Base-by-base conservation (phyloP, 2,113 vertebrate species). In the Pseudorhombus dupliciocellatus region DNA sequence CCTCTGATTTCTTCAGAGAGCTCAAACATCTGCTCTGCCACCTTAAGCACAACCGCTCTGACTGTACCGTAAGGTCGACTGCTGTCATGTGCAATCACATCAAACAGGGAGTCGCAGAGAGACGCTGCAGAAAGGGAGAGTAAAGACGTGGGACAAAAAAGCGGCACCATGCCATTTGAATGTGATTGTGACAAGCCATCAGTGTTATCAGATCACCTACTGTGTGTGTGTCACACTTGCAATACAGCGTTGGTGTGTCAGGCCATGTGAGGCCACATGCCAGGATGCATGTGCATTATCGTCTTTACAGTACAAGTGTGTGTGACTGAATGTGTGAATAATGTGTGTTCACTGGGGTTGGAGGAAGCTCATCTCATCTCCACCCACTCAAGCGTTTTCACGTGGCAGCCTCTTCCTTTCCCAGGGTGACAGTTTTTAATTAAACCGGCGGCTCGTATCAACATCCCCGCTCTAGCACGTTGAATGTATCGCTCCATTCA, bases 401-500 rank as follows among this genome's bases (percentile, higher is more conserved):
- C 56, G 28, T 3, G 9, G 26, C 56, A 57, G 66, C 70, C 18
- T 70, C 60, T 48, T 57, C 55, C 68, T 48, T 14, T 71, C 76
- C 75, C 51, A n/a, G 18, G 56, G 66, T 71, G 73, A 73, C 52
- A 37, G 15, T 69, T 79, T 79, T 82, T 85, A 90, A 87, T 88
- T 70, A 88, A 73, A 42, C 61, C 60, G 58, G 56, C 31, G 22
- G 20, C 70, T 74, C 34, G 22, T 65, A 44, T 79, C 58, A 25
- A 52, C 74, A 63, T 50, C 73, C 72, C 31, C 48, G 25, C 59
- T 70, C 31, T 34, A 62, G 74, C 85, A 74, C 60, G 70, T n/a
- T 81, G 84, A 87, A 84, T 88, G 85, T 90, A 84, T 75, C 71
- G 71, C 58, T 65, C 53, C 42, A 58, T 77, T 70, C 51, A 68